Base-by-base conservation (phyloP, 1,140 invertebrate genomes). In the Aphelenchoides fujianensis region DNA sequence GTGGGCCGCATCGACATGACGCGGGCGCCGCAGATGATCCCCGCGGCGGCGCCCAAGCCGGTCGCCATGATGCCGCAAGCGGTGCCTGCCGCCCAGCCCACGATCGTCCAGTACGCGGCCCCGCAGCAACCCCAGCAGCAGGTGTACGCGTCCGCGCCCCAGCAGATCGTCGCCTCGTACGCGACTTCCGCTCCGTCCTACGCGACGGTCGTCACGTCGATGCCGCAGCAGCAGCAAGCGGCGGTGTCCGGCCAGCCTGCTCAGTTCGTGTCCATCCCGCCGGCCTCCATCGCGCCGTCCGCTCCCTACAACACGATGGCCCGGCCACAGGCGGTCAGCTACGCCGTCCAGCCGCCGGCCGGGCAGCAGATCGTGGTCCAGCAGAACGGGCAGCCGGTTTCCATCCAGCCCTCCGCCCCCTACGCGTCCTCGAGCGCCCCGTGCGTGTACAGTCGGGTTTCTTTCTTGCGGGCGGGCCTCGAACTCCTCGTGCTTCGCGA, bases 1-100 rank as follows among this genome's bases (percentile, higher is more conserved):
- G 34, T 71, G 31, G 69, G 70, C 36, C 69, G 69, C 23, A 9
- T 74, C 36, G 69, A 71, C 27, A 23, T 71, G 31, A 71, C 69
- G n/a, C 19, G 35, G 27, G 19, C 71, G 34, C 23, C 55, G 7
- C 55, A 59, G 23, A 59, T 59, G 55, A 48, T 48, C 12, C 41
- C 12, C 12, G 23, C 41, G 41, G 41, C 41, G 12, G 41, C 41
- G 23, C 12, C 12, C 41, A 59, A 59, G 34, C 55, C 55, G 5
- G 5, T 59, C 5, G 23, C 19, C 5, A 7, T 59, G 23, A 48
- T 48, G 41, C 41, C 12, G 41, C 55, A 59, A 59, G 27, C 55
- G 12, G 55, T 5, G 28, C 55, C 28, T 30, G 34, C 55, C 28
- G 5, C 5, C 7, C 19, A 5, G 23, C 27, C 5, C 12, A 27